Conservation (phyloP, 2,888 invertebrate species). For the Polymixis flavicincta region DNA sequence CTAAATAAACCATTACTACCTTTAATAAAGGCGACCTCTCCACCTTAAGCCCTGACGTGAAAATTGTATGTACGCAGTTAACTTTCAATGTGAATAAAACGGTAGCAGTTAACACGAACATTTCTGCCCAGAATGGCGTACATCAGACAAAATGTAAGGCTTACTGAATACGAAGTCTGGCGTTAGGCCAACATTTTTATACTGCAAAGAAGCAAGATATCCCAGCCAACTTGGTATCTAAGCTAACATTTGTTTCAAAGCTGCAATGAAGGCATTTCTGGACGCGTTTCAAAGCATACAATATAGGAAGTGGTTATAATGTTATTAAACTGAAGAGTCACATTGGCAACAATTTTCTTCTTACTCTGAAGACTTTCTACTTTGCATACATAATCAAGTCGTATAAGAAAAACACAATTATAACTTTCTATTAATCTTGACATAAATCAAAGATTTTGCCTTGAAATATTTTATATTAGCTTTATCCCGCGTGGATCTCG, state of each 20-base stretch:
- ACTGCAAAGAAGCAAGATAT: conserved; percentile 51
- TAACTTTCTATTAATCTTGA: background rate
- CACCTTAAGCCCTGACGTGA: conserved; percentile 39
- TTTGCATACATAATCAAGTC: background rate
- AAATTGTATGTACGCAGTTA: conserved; percentile 49
- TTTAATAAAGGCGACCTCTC: conserved; percentile 20
- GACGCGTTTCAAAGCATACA: conserved; percentile 47
- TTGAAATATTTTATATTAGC: background rate
- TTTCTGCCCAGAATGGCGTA: conserved; percentile 43
- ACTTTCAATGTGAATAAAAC: conserved; percentile 41
- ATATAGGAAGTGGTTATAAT: conserved; percentile 31
- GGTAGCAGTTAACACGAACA: conserved; percentile 56
- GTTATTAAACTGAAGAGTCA: conserved; percentile 15
- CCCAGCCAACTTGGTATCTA: conserved; percentile 52
- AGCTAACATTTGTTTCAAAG: conserved; percentile 48
- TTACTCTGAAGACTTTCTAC: background rate
- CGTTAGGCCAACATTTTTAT: conserved; percentile 57
- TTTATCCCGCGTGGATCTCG: background rate
- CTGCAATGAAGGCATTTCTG: conserved; percentile 50
- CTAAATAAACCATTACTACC: conserved; percentile 30
- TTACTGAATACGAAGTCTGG: conserved; percentile 59
- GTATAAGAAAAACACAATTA: background rate
- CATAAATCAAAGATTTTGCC: background rate
- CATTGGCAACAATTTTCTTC: background rate
- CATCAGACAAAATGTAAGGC: conserved; percentile 44